A percentile compares a stretch with the other conserved stretches of the same genome.
Conservation (phyloP, 1,140 invertebrate species). For the Diorhabda carinulata region DNA sequence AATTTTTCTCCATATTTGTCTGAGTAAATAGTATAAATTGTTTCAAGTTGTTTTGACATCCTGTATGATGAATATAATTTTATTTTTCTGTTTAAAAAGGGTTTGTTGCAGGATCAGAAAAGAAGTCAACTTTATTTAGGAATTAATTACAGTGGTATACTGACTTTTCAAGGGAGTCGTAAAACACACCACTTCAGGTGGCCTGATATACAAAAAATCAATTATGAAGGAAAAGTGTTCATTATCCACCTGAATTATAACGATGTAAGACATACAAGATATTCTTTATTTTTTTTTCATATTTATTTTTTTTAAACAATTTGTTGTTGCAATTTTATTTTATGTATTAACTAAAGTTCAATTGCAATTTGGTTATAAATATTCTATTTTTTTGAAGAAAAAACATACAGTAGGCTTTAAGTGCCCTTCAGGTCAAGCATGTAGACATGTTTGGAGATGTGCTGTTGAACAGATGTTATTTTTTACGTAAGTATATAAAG, state of each 20-base stretch:
- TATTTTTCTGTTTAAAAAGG: conserved; percentile 20
- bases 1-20: no score
- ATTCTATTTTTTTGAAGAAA: conserved; percentile 71
- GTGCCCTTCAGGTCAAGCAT: conserved; percentile 83
- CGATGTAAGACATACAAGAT: conserved; percentile 44
- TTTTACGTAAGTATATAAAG: conserved; percentile 78
- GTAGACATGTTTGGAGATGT: conserved; percentile 92
- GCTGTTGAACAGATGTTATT: conserved; percentile 96
- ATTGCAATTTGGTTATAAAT: not conserved
- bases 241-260: conserved; percentile 84
- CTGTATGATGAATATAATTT: not conserved
- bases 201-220: conserved; percentile 92
- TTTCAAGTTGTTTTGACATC: not conserved
- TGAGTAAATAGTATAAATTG: not conserved
- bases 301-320: no score
- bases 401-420: conserved; percentile 95
- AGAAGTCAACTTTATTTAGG: conserved; percentile 89
- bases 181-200: conserved; percentile 94
- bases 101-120: conserved; percentile 72
- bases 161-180: conserved; percentile 89
- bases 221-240: conserved; percentile 98
- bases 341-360: no score
- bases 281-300: not conserved
- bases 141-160: conserved; percentile 90
- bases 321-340: no score